Conservation (phyloP, 2,797 vertebrate species). For the Pagetopsis macropterus region DNA sequence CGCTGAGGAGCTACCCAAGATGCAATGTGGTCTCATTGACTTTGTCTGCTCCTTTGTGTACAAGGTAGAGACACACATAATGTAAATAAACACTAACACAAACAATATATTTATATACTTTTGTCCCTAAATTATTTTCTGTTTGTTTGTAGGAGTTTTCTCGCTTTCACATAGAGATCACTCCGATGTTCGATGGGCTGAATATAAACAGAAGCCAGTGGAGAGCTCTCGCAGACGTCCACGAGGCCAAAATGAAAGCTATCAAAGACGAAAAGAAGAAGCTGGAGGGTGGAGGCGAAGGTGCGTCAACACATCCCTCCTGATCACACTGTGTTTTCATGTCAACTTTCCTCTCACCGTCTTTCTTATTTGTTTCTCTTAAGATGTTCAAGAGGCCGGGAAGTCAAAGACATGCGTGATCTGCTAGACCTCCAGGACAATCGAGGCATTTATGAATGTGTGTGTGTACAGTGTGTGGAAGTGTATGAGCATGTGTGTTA, state of each 20-base stretch:
- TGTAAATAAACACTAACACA: not conserved
- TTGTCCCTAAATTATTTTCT: not conserved
- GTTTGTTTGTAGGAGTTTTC: constrained; percentile 84
- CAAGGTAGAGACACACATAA: constrained; percentile 83
- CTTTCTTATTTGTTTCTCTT: constrained; percentile 1
- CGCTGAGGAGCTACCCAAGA: constrained; percentile 91
- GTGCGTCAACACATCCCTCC: constrained; percentile 13
- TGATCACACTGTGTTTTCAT: not conserved
- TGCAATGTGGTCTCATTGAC: constrained; percentile 96
- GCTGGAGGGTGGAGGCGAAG: constrained; percentile 75
- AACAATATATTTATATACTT: too few species aligned
- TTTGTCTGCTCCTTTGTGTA: constrained; percentile 97
- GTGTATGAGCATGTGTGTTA: constrained; percentile 24
- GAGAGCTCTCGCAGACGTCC: constrained; percentile 87
- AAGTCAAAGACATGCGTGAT: constrained; percentile 91
- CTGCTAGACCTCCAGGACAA: constrained; percentile 74
- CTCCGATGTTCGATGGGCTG: constrained; percentile 87
- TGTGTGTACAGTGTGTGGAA: constrained; percentile 38
- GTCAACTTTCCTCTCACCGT: not conserved
- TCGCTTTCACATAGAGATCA: constrained; percentile 88
- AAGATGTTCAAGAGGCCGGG: constrained; percentile 57
- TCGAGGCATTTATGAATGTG: constrained; percentile 6
- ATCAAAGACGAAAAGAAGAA: constrained; percentile 85
- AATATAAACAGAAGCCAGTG: constrained; percentile 87
- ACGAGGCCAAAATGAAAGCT: constrained; percentile 87